A percentile compares a stretch with the other conserved stretches of the same genome.
phyloP scores from a whole-genome alignment of 1,140 invertebrate species.

The Coboldia fuscipes region DNA sequence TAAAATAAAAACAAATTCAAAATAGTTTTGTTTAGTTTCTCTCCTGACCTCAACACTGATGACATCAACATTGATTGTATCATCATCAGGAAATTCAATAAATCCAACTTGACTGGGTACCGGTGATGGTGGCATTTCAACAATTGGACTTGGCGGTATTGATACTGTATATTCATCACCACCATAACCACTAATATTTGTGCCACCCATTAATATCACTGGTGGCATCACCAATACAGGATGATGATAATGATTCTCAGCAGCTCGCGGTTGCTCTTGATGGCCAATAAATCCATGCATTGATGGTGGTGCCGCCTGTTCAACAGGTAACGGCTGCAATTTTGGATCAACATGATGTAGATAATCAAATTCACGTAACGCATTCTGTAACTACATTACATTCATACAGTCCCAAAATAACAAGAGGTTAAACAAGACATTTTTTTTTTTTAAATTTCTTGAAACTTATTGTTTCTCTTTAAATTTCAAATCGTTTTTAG shows the following conservation, averaged over 20 bases:
- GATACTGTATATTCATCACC: constrained; percentile 1
- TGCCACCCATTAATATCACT: constrained; percentile 15
- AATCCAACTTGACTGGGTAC: constrained; percentile 13
- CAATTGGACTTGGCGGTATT: constrained; percentile 7
- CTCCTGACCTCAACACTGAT: constrained; percentile 21
- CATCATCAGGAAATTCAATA: constrained; percentile 43
- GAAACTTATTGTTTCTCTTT: too few species aligned
- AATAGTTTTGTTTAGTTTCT: constrained; percentile 7
- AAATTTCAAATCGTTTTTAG: too few species aligned
- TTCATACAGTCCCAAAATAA: constrained; percentile 11
- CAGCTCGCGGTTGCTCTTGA: constrained; percentile 27
- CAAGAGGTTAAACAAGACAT: too few species aligned
- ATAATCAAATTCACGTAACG: constrained; percentile 72
- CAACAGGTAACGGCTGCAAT: constrained; percentile 5
- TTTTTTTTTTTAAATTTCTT: too few species aligned
- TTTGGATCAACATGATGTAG: constrained; percentile 32
- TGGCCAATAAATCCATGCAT: constrained; percentile 17
- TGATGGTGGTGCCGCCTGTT: constrained; percentile 6
- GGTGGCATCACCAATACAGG: constrained; percentile 18
- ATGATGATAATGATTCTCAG: constrained; percentile 18
- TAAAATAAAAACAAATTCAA: constrained; percentile 7
- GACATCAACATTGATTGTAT: constrained; percentile 31
- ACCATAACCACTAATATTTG: neutral
- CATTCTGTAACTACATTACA: constrained; percentile 50
- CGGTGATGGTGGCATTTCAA: constrained; percentile 13